A percentile compares a stretch with the other conserved stretches of the same genome.
Evolutionary conservation across 1,140 invertebrate genomes (phyloP).

Genomic region (Hydropsyche tenuis): DNA sequence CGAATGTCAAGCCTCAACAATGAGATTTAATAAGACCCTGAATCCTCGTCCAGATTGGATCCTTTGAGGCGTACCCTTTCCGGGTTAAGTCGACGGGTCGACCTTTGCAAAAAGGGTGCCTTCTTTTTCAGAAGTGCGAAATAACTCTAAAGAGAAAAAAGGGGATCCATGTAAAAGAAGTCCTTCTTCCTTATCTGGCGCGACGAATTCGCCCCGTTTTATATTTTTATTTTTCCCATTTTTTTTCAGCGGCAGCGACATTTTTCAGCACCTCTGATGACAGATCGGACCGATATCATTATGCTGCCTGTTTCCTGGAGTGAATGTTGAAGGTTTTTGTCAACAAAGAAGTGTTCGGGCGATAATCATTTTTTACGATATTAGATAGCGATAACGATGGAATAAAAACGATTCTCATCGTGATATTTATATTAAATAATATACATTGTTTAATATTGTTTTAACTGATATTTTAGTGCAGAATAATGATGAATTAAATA

Average conservation of each 20-base stretch:
- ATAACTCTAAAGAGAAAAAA: too few species aligned
- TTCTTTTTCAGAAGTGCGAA: too few species aligned
- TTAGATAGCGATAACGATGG: too few species aligned
- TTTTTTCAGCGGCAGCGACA: background rate
- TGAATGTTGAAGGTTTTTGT: too few species aligned
- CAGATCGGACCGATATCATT: background rate
- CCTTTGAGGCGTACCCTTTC: conserved; percentile 10
- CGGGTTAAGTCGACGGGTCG: conserved; percentile 7
- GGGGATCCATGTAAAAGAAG: background rate
- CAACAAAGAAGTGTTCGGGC: too few species aligned
- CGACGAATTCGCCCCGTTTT: background rate
- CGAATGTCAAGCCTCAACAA: background rate
- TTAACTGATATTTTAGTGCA: too few species aligned
- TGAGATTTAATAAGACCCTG: conserved; percentile 9
- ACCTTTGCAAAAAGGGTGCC: background rate
- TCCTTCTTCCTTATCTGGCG: background rate
- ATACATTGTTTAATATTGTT: too few species aligned
- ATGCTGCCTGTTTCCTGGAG: background rate
- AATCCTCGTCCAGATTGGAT: conserved; percentile 2
- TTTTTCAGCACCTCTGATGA: conserved; percentile 28
- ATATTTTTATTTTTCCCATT: too few species aligned
- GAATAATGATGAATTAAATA: too few species aligned
- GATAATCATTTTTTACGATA: too few species aligned
- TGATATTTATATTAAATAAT: too few species aligned
- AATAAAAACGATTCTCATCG: too few species aligned